Evolutionary conservation across 2,888 invertebrate genomes (phyloP).

Genomic region (Machimus atricapillus): DNA sequence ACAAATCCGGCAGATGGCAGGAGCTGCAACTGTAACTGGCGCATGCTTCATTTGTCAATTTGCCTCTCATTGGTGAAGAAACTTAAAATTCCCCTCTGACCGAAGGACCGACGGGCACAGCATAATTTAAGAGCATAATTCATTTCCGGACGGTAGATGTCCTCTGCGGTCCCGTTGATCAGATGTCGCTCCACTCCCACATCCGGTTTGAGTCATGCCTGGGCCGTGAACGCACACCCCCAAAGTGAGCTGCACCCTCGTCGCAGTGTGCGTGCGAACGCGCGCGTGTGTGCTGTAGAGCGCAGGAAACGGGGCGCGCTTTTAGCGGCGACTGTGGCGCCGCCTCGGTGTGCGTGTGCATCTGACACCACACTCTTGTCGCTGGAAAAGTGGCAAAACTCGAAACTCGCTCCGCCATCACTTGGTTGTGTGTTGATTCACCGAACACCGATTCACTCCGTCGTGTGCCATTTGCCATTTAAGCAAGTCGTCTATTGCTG

Average conservation of each 20-base stretch:
- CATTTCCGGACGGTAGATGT: not conserved
- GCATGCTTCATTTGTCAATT: not conserved
- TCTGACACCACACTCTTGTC: not conserved
- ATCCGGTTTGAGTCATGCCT: constrained; percentile 37
- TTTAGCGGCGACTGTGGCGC: not conserved
- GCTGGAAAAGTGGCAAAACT: constrained; percentile 5
- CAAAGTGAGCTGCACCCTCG: not conserved
- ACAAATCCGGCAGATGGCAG: too few species aligned
- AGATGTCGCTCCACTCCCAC: constrained; percentile 32
- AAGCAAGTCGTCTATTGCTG: constrained; percentile 33
- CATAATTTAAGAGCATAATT: not conserved
- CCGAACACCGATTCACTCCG: not conserved
- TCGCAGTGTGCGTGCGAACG: not conserved
- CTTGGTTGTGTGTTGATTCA: not conserved
- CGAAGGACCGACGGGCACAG: too few species aligned
- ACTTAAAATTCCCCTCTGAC: too few species aligned
- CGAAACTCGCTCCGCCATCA: constrained; percentile 5
- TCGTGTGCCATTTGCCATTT: constrained; percentile 42
- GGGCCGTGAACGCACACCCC: not conserved
- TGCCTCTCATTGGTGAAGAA: too few species aligned
- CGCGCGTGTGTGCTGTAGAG: not conserved
- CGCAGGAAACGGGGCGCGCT: not conserved
- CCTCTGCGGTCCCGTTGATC: not conserved
- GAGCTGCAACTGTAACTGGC: too few species aligned
- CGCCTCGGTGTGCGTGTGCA: not conserved